These are phyloP conservation scores for Notodonta ziczac DNA, from an alignment of 2,888 invertebrate species.

Conservation along the genomic window DNA sequence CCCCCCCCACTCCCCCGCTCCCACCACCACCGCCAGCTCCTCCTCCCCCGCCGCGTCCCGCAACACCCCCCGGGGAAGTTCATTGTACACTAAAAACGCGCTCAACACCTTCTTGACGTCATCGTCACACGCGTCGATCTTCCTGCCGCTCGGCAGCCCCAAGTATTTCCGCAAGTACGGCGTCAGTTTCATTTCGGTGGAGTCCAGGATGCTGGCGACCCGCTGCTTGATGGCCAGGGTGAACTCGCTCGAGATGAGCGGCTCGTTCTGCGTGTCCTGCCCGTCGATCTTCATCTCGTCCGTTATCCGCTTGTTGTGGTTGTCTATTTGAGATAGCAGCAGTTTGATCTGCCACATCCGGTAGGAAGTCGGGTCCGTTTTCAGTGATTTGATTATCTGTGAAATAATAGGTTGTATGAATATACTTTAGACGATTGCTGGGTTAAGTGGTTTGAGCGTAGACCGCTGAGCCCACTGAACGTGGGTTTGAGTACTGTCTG, in stretches of 20 bases:
- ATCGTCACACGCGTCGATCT: conserved; percentile 54
- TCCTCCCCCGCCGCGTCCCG: conserved; percentile 50
- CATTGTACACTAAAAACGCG: conserved; percentile 84
- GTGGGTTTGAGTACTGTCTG: too few species aligned
- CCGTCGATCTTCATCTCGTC: conserved; percentile 67
- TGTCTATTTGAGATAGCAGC: conserved; percentile 83
- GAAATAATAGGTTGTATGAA: not conserved
- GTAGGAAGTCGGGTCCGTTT: conserved; percentile 78
- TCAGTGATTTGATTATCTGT: conserved; percentile 84
- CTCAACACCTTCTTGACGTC: conserved; percentile 72
- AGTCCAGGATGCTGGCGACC: conserved; percentile 79
- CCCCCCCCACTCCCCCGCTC: conserved; percentile 32
- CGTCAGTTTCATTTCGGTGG: conserved; percentile 78
- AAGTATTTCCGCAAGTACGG: conserved; percentile 80
- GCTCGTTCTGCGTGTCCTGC: conserved; percentile 58
- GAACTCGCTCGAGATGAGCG: conserved; percentile 85
- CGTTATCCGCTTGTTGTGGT: conserved; percentile 51
- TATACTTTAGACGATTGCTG: too few species aligned
- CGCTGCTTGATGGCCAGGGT: conserved; percentile 86
- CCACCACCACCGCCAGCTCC: conserved; percentile 53
- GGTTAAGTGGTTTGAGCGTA: too few species aligned
- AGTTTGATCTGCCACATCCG: conserved; percentile 92
- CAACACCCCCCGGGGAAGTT: conserved; percentile 77
- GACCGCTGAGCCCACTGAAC: too few species aligned
- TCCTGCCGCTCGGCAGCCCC: conserved; percentile 66